Conservation (phyloP, 64 coral and sea anemone species). For the Acropora yongei region DNA sequence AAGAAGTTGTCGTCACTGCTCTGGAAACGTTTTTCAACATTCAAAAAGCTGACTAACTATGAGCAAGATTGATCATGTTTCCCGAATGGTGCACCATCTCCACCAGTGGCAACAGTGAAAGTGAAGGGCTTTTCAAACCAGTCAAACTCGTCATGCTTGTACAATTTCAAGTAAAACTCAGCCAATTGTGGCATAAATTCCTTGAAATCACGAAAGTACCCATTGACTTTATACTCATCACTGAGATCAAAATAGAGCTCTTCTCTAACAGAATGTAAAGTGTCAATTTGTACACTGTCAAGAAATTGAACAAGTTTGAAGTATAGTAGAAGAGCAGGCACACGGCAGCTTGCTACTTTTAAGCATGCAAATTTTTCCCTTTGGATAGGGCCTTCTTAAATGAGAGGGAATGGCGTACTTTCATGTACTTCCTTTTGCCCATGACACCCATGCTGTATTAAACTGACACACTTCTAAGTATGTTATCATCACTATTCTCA, state of each 20-base stretch:
- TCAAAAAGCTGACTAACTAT: constrained; percentile 52
- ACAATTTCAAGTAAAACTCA: constrained; percentile 75
- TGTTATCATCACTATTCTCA: constrained; percentile 45
- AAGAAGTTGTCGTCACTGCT: constrained; percentile 63
- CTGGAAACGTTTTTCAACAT: constrained; percentile 21
- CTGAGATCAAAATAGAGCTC: constrained; percentile 38
- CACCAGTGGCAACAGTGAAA: constrained; percentile 31
- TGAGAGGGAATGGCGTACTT: constrained; percentile 49
- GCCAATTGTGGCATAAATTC: constrained; percentile 66
- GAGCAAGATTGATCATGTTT: constrained; percentile 45
- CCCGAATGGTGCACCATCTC: constrained; percentile 38
- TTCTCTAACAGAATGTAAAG: constrained; percentile 64
- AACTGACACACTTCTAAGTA: constrained; percentile 65
- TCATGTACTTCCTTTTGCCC: constrained; percentile 75
- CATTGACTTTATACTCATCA: constrained; percentile 70
- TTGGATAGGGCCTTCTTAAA: constrained; percentile 54
- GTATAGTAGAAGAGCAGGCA: constrained; percentile 75
- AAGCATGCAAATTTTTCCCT: constrained; percentile 58
- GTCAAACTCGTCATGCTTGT: constrained; percentile 44
- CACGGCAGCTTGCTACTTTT: constrained; percentile 51
- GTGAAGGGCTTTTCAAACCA: constrained; percentile 37
- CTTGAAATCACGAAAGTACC: constrained; percentile 72
- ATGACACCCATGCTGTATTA: constrained; percentile 72
- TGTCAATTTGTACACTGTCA: constrained; percentile 71
- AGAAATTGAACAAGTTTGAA: constrained; percentile 57